Base-by-base conservation (phyloP, 2,113 vertebrate species). In the Tor tambroides region DNA sequence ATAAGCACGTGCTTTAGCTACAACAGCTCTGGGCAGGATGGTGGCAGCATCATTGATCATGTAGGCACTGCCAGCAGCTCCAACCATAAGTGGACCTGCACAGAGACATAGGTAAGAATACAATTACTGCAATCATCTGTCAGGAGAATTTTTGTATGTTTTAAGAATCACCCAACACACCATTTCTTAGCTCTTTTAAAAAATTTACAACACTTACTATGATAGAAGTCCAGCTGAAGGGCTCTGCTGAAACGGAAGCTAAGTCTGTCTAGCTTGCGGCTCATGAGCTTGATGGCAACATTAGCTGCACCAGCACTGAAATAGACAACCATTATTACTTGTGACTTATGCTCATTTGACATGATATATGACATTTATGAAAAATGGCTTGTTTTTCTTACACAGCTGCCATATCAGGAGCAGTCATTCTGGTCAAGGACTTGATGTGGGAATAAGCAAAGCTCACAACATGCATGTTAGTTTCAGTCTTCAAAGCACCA, bases 381-480 rank as follows among this genome's bases (percentile, higher is more conserved):
- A 6, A 83, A 21, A 21, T 4, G 3, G 0, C 12, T 35, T 15
- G 32, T 19, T 10, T 23, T 26, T 77, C 96, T 96, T 95, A 98
- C 97, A 97, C 86, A 74, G 93, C 87, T 59, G 93, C 89, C 0
- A 89, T 87, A 38, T 93, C 93, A 0, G 94, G 92, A 10, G 92
- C 54, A 0, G 89, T 93, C 90, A 94, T 95, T 90, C 92, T 96
- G 4, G 96, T 90, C 89, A 97, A 88, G 76, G 95, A 93, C 90
- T 95, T 96, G 91, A 98, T 95, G 86, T 97, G 92, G 80, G 96
- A 96, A 82, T 96, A 96, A 23, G 94, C 88, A 12, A 97, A 97
- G 87, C 95, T 97, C 79, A 93, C 94, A 56, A 98, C 93, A 84
- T 97, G 96, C 91, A 96, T 23, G 85, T 93, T 95, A 49, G 88